Evolutionary conservation across 1,140 invertebrate genomes (phyloP), one percentile per base, ranked within the genome.

Genomic region (Chlorops oryzae): DNA sequence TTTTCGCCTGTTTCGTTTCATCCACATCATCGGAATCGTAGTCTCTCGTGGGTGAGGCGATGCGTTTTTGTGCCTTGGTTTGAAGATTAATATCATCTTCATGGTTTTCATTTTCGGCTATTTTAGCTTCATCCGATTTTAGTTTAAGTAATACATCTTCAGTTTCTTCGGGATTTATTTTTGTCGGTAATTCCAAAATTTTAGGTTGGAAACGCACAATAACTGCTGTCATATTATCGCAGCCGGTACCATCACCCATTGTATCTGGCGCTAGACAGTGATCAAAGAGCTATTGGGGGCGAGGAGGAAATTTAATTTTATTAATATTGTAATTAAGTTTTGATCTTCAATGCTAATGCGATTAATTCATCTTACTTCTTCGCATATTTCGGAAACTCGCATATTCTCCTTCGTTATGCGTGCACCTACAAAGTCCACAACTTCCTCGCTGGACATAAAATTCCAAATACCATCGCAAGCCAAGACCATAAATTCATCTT

Each of bases 401-500:
- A 83, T 76, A 20, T 74, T 73, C 32, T 77, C 77, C 59, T 81
- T 75, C 23, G 78, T 66, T 37, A 96, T 65, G 53, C 83, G 79
- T 15, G 81, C 72, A 48, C 78, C 73, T 5, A 98, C 83, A 74
- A 96, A 98, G 59, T 93, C 85, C 20, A 96, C 86, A 6, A 96
- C 93, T 72, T 96, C 86, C 72, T 97, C 88, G 76, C 90, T 96
- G 47, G 88, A 84, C 88, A 98, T 90, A 49, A 84, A 96, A 72
- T 99, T 98, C 96, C 96, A 99, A 64, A 99, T 98, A 21, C 96
- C 96, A 77, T 99, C 96, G 73, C 96, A 98, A 17, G 96, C 96
- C 20, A 99, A 73, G 2, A 99, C 84, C 77, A 98, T 84, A 65
- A 98, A 99, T 57, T 95, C 86, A 73, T 98, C 94, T 42, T 77